phyloP scores from a whole-genome alignment of 2,888 invertebrate species.

The Caenorhabditis afra region DNA sequence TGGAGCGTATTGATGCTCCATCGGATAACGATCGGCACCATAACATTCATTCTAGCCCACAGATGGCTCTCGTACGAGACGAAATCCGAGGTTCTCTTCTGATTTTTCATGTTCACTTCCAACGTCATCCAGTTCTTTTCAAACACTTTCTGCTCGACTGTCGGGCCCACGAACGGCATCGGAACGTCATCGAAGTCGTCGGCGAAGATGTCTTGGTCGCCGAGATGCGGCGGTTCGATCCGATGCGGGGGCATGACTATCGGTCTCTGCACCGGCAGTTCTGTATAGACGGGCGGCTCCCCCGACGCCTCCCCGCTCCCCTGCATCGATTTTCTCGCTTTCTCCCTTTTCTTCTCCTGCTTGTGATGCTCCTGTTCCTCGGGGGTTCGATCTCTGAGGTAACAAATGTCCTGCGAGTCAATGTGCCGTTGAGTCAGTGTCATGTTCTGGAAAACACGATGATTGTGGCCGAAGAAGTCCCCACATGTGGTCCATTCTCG shows the following conservation, averaged over 20 bases:
- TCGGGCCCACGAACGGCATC: too few relatives aligned
- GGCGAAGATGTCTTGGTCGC: neutral
- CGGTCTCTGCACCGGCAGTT: neutral
- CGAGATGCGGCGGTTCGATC: neutral
- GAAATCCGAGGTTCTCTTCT: conserved; percentile 1
- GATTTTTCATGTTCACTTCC: neutral
- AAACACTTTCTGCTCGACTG: neutral
- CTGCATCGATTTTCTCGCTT: too few relatives aligned
- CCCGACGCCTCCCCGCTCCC: too few relatives aligned
- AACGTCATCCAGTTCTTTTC: neutral
- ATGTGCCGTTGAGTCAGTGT: conserved; percentile 12
- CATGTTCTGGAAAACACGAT: conserved; percentile 13
- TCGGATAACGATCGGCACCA: conserved; percentile 9
- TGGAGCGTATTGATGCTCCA: conserved; percentile 17
- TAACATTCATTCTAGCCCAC: conserved; percentile 10
- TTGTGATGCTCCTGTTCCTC: conserved; percentile 27
- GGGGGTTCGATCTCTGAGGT: conserved; percentile 19
- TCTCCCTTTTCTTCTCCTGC: too few relatives aligned
- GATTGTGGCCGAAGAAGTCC: neutral
- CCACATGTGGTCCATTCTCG: neutral
- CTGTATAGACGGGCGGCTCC: too few relatives aligned
- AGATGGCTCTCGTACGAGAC: neutral
- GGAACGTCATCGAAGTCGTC: neutral
- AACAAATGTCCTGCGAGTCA: conserved; percentile 14
- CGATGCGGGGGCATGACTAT: neutral